Conservation (phyloP, 2,113 vertebrate species). For the Cottus gobio region DNA sequence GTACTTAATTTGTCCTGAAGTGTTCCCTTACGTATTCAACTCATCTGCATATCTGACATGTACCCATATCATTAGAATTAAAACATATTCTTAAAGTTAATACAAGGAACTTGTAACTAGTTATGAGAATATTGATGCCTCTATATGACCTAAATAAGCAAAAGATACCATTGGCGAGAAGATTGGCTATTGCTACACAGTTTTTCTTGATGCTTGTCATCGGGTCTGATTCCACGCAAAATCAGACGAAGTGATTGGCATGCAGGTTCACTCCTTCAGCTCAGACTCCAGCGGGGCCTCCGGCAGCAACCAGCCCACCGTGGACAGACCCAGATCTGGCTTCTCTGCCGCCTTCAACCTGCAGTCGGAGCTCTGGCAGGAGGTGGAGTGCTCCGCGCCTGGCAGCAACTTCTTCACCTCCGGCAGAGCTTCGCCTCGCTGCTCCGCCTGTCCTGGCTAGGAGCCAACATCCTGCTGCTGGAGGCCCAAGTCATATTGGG, state of each 20-base stretch:
- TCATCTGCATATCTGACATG: not conserved
- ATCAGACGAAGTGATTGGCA: not conserved
- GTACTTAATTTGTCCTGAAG: conserved; percentile 2
- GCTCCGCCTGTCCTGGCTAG: not conserved
- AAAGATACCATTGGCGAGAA: not conserved
- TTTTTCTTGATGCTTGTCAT: not conserved
- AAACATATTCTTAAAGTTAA: not conserved
- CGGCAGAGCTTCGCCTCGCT: too few species aligned
- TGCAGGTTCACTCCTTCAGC: not conserved
- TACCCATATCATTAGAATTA: not conserved
- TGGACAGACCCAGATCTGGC: not conserved
- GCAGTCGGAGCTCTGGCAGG: not conserved
- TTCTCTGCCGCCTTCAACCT: not conserved
- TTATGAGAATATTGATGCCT: not conserved
- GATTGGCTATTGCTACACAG: not conserved
- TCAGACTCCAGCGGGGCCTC: not conserved
- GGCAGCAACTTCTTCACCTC: too few species aligned
- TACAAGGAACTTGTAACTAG: not conserved
- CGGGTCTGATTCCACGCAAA: not conserved
- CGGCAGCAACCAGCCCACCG: not conserved
- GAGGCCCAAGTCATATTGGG: not conserved
- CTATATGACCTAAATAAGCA: not conserved
- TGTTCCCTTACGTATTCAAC: not conserved
- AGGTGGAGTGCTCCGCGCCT: too few species aligned
- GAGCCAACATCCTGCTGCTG: not conserved